Evolutionary conservation across 2,113 vertebrate genomes (phyloP).

Genomic region (Alectura lathami): DNA sequence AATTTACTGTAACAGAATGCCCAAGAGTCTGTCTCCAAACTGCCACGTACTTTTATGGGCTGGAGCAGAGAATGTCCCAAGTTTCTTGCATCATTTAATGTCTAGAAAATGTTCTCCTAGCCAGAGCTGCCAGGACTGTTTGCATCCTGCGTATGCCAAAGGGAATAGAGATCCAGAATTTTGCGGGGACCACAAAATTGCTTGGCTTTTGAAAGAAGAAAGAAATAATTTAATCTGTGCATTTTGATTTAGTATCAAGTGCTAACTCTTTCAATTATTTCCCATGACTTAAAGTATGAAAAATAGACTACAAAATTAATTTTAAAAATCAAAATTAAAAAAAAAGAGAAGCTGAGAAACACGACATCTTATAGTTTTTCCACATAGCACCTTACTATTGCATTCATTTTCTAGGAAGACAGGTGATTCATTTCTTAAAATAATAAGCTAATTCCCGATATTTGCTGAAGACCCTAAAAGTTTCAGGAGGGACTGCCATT

Average conservation of each 20-base stretch:
- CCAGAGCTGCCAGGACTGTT: background rate
- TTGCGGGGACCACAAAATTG: background rate
- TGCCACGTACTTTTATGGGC: slow-evolving; percentile 37
- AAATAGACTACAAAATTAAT: background rate
- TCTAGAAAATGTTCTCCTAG: slow-evolving; percentile 4
- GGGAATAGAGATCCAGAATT: background rate
- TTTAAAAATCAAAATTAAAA: background rate
- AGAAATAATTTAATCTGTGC: background rate
- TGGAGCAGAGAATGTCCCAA: background rate
- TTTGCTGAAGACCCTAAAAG: background rate
- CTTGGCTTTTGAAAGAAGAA: background rate
- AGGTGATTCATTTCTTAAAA: background rate
- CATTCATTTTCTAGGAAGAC: background rate
- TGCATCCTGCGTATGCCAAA: background rate
- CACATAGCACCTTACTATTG: background rate
- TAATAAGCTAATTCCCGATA: background rate
- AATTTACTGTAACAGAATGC: slow-evolving; percentile 8
- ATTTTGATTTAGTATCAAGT: background rate
- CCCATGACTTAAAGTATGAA: background rate
- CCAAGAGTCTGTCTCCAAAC: slow-evolving; percentile 20
- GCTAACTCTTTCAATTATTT: background rate
- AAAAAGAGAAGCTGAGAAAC: background rate
- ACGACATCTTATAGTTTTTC: background rate
- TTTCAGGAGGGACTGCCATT: background rate
- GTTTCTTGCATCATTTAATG: slow-evolving; percentile 17